Evolutionary conservation across 2,113 vertebrate species (phyloP), one percentile per base, ranked within the genome.

Genomic region (Phodopus roborovskii): DNA sequence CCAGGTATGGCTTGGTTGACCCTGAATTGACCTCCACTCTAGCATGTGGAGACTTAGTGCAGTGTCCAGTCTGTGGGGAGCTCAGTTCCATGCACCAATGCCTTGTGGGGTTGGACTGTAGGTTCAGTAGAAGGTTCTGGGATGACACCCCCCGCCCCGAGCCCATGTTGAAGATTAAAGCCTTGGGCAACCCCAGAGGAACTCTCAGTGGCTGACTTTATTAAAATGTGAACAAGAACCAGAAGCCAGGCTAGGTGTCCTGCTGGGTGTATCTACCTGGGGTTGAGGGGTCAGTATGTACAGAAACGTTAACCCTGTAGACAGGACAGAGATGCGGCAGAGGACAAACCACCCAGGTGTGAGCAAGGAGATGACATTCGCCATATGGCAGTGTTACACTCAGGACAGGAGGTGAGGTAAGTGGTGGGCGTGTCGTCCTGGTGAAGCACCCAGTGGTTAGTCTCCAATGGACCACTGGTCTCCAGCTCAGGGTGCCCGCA

Each of bases 221-320:
- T 97, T 97, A 97, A 97, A 97, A 89, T 94, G 93, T 84, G 30
- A 22, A 19, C 8, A 24, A 10, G 86, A 90, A 56, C 73, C 62
- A 33, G 75, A 60, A 0, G 16, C 56, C 68, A 28, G 70, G 70
- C 33, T 64, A 1, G 0, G 20, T 4, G 12, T 58, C 85, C 45
- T 0, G 5, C 56, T 11, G 3, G 77, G 26, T 0, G 9, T 19
- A 83, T 60, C 50, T 48, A 45, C 50, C 10, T 56, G 15, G 26
- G 86, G 24, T 36, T 19, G 15, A 3, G n/a, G 70, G 26, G 71
- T 39, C 58, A 45, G 26, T 0, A 0, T 83, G 24, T 62, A 42
- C 36, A 24, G 26, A 20, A 3, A n/a, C 97, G 97, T 98, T 95
- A 98, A 82, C 96, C 97, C 96, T 70, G 93, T 19, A 94, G 94